These are phyloP conservation scores for Parapsyche elsis DNA, from an alignment of 1,140 invertebrate species.

Conservation along the genomic window DNA sequence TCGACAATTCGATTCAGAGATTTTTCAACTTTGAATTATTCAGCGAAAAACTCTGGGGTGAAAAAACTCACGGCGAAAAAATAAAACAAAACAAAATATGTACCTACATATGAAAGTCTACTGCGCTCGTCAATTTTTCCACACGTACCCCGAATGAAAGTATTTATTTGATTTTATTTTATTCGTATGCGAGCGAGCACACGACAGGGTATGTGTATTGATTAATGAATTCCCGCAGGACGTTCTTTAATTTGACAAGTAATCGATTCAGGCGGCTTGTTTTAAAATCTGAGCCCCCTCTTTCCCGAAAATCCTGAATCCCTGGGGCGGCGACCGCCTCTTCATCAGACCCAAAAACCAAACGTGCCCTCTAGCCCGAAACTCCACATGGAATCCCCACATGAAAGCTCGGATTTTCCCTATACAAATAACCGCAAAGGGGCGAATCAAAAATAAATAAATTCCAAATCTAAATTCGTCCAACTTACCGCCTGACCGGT, in stretches of 20 bases:
- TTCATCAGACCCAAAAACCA: conserved; percentile 12
- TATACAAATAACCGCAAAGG: not conserved
- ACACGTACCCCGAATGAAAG: not conserved
- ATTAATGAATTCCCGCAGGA: conserved; percentile 37
- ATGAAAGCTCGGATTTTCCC: conserved; percentile 8
- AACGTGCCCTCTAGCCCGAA: not conserved
- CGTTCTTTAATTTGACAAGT: conserved; percentile 40
- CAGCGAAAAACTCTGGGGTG: not conserved
- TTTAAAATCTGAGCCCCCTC: conserved; percentile 23
- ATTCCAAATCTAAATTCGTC: not conserved
- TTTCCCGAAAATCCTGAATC: conserved; percentile 21
- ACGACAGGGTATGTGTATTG: conserved; percentile 10
- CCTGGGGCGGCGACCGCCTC: conserved; percentile 22
- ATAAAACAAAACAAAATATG: not conserved
- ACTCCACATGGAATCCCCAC: not conserved
- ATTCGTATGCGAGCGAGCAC: not conserved
- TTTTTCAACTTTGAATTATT: conserved; percentile 23
- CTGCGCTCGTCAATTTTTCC: not conserved
- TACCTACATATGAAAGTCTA: not conserved
- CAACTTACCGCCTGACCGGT: not conserved
- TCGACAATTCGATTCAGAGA: not conserved
- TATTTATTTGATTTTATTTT: not conserved
- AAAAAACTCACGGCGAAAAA: not conserved
- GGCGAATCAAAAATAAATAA: conserved; percentile 15
- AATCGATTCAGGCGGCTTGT: conserved; percentile 36